These are phyloP conservation scores for Epsilonema sp. DNA, from an alignment of 2,888 invertebrate genomes.

Conservation along the genomic window DNA sequence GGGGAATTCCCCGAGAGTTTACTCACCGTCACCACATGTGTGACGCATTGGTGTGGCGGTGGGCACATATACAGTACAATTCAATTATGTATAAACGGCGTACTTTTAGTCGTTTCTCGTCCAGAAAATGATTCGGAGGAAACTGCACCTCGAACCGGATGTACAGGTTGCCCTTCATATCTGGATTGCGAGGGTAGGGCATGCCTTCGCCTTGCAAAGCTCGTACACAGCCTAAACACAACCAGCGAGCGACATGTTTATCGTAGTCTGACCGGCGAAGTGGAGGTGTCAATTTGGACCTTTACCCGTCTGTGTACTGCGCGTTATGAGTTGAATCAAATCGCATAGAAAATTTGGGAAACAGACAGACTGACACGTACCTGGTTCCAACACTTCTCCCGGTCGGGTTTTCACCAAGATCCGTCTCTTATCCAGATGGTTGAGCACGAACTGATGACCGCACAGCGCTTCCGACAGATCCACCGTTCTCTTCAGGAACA, in stretches of 20 bases:
- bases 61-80: too few species aligned
- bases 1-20: too few species aligned
- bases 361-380: too few species aligned
- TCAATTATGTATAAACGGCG: slow-evolving; percentile 6
- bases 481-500: slow-evolving; percentile 35
- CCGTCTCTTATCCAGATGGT: slow-evolving; percentile 68
- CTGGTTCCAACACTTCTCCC: slow-evolving; percentile 64
- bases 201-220: slow-evolving; percentile 67
- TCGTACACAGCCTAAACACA: slow-evolving; percentile 41
- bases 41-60: too few species aligned
- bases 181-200: slow-evolving; percentile 63
- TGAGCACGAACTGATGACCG: slow-evolving; percentile 61
- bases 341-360: too few species aligned
- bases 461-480: slow-evolving; percentile 59
- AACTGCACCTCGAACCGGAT: slow-evolving; percentile 67
- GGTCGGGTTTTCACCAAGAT: slow-evolving; percentile 54
- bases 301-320: too few species aligned
- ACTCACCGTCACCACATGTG: too few species aligned
- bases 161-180: slow-evolving; percentile 64
- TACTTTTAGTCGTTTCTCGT: slow-evolving; percentile 41
- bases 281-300: too few species aligned
- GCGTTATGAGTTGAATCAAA: too few species aligned
- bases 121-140: slow-evolving; percentile 57
- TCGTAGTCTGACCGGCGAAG: too few species aligned
- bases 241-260: too few species aligned